A percentile compares a stretch with the other conserved stretches of the same genome.
These are phyloP conservation scores for Mormyrus proboscirostris DNA, from an alignment of 2,797 vertebrate genomes.

Conservation along the genomic window DNA sequence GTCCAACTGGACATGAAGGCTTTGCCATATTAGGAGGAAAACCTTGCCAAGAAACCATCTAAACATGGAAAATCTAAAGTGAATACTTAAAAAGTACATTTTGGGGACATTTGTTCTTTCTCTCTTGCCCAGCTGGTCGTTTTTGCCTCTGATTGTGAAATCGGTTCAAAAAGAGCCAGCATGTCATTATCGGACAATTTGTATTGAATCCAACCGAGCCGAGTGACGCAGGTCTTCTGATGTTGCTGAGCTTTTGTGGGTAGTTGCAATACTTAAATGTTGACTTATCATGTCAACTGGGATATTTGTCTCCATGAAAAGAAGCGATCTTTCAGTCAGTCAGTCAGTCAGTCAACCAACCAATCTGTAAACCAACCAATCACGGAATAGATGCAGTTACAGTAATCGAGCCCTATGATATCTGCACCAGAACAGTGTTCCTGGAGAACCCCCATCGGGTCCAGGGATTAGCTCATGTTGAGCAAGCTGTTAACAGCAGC, in stretches of 20 bases:
- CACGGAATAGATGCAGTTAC: background rate
- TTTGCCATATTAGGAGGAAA: background rate
- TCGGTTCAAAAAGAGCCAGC: background rate
- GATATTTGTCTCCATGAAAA: background rate
- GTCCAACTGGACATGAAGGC: background rate
- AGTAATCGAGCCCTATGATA: background rate
- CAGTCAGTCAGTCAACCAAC: background rate
- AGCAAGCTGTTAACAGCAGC: background rate
- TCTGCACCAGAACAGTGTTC: background rate
- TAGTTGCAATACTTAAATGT: background rate
- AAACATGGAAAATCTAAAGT: background rate
- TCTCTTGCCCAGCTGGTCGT: background rate
- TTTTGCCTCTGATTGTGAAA: background rate
- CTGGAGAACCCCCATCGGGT: background rate
- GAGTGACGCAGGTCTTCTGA: background rate
- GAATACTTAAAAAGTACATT: background rate
- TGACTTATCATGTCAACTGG: background rate
- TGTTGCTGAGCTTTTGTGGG: background rate
- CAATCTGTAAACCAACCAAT: background rate
- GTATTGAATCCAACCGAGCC: background rate
- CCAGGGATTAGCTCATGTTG: background rate
- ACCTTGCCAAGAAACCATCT: background rate
- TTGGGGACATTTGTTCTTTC: background rate
- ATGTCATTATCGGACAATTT: background rate
- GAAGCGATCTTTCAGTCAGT: background rate